A percentile compares a stretch with the other conserved stretches of the same genome.
Conservation (phyloP, 2,888 invertebrate genomes). For the Acrobasis consociella region DNA sequence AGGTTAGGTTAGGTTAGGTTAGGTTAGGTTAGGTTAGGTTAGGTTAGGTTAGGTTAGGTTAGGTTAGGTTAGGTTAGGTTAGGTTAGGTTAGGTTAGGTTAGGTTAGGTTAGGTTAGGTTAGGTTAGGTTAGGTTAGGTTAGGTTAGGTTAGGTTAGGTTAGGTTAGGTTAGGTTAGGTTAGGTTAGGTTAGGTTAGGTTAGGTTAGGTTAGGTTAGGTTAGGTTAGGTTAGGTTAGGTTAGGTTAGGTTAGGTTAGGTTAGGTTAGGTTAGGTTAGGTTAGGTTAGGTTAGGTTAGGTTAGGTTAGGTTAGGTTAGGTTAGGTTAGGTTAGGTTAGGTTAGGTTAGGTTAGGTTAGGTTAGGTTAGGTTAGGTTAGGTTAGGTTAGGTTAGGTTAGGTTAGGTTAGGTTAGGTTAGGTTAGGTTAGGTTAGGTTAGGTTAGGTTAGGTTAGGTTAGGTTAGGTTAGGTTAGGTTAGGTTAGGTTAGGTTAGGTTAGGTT, state of each 20-base stretch:
- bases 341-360: constrained; percentile 30
- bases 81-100: no score
- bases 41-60: constrained; percentile 22
- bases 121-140: constrained; percentile 34
- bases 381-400: constrained; percentile 29
- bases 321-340: constrained; percentile 29
- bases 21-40: no score
- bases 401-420: constrained; percentile 29
- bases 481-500: no score
- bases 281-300: constrained; percentile 28
- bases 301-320: constrained; percentile 29
- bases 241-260: constrained; percentile 27
- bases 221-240: constrained; percentile 36
- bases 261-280: constrained; percentile 26
- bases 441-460: constrained; percentile 30
- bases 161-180: constrained; percentile 34
- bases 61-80: constrained; percentile 3
- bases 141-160: constrained; percentile 33
- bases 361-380: constrained; percentile 30
- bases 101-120: constrained; percentile 11
- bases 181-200: constrained; percentile 38
- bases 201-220: constrained; percentile 38
- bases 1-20: no score
- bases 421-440: constrained; percentile 28
- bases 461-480: no score